A percentile compares a stretch with the other conserved stretches of the same genome.
These are phyloP conservation scores for Corythoichthys intestinalis DNA, from an alignment of 2,113 vertebrate genomes.

Conservation along the genomic window DNA sequence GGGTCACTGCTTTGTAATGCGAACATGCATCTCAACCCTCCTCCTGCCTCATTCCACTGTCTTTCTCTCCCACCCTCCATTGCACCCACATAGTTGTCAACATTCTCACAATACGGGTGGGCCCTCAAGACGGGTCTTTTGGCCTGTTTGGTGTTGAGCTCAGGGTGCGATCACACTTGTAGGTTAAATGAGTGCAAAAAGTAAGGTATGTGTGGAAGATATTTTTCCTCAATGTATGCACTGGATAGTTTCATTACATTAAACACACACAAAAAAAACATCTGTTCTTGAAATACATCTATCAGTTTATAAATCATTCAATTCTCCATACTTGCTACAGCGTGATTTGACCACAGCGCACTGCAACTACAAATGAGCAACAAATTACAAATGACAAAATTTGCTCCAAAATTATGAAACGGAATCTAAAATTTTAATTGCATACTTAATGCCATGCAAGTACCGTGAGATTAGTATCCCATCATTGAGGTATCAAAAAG, in stretches of 20 bases:
- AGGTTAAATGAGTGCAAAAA: constrained; percentile 17
- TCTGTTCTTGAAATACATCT: background rate
- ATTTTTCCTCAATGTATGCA: background rate
- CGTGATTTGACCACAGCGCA: background rate
- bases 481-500: background rate
- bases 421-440: background rate
- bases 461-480: background rate
- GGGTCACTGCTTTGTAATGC: constrained; percentile 58
- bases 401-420: background rate
- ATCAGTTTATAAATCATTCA: background rate
- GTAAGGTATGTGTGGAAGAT: background rate
- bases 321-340: background rate
- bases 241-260: background rate
- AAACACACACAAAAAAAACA: background rate
- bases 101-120: constrained; percentile 14
- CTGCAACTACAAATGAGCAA: background rate
- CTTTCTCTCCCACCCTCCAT: constrained; percentile 23
- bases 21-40: constrained; percentile 22
- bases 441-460: background rate
- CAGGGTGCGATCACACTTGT: constrained; percentile 30
- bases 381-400: background rate
- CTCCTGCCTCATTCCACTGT: constrained; percentile 3
- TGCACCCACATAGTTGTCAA: constrained; percentile 1
- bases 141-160: constrained; percentile 23
- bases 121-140: constrained; percentile 6